A percentile compares a stretch with the other conserved stretches of the same genome.
Conservation (phyloP, 2,888 invertebrate genomes). For the Cheilosia scutellata region DNA sequence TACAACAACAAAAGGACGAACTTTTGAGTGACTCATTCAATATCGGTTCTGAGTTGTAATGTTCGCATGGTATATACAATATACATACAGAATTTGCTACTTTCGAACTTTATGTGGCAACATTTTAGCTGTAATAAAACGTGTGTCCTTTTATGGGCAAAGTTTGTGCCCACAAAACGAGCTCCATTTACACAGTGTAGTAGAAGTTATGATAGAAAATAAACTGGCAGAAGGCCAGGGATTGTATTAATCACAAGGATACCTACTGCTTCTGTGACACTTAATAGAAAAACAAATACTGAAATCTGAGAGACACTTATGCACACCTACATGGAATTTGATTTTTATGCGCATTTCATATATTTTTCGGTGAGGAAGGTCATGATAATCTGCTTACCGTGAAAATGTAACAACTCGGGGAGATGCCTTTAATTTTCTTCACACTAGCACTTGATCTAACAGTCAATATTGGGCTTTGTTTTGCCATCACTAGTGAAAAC, state of each 20-base stretch:
- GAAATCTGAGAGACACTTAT: no score
- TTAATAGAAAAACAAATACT: no score
- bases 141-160: conserved; percentile 1
- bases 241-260: neutral
- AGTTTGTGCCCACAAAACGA: neutral
- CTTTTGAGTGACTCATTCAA: conserved; percentile 57
- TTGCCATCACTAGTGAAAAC: no score
- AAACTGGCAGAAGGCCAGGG: neutral
- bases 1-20: conserved; percentile 24
- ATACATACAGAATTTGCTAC: conserved; percentile 10
- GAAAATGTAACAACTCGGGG: neutral
- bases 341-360: conserved; percentile 3
- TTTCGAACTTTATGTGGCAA: conserved; percentile 20
- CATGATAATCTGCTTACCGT: neutral
- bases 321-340: neutral
- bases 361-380: conserved; percentile 22
- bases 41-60: conserved; percentile 32
- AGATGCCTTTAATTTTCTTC: neutral
- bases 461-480: no score
- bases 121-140: conserved; percentile 22
- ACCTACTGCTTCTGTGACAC: neutral
- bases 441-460: no score
- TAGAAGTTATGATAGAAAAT: neutral
- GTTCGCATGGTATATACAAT: conserved; percentile 39
- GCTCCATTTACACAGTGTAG: neutral